A percentile compares a stretch with the other conserved stretches of the same genome.
phyloP scores from a whole-genome alignment of 2,113 vertebrate species.

The Leptodactylus fuscus region DNA sequence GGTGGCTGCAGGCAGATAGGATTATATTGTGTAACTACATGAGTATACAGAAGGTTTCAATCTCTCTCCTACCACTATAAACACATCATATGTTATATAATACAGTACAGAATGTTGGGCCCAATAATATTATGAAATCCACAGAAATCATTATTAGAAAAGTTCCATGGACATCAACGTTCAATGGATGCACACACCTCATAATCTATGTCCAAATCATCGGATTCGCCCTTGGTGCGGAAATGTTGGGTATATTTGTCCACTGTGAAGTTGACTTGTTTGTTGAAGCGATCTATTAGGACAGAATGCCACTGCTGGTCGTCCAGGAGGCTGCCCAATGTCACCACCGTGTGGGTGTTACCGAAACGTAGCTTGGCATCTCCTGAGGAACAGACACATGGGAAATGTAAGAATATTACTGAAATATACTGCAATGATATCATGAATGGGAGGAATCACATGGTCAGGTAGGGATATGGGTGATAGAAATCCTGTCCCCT shows the following conservation, averaged over 20 bases:
- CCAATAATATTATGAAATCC: not conserved
- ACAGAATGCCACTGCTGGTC: conserved; percentile 97
- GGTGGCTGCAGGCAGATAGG: not conserved
- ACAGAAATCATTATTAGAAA: not conserved
- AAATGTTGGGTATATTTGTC: conserved; percentile 91
- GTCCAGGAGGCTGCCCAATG: conserved; percentile 91
- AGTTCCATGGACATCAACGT: not conserved
- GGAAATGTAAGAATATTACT: too few relatives aligned
- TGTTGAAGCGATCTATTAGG: conserved; percentile 93
- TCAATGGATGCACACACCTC: conserved; percentile 79
- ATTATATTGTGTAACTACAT: not conserved
- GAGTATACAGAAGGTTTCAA: not conserved
- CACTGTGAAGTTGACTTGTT: conserved; percentile 94
- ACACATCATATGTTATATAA: not conserved
- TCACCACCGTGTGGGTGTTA: conserved; percentile 76
- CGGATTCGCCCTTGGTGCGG: conserved; percentile 85
- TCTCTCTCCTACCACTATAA: not conserved
- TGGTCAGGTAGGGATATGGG: too few relatives aligned
- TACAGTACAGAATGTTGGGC: not conserved
- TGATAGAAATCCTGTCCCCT: too few relatives aligned
- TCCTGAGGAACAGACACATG: conserved; percentile 69
- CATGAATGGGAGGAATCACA: too few relatives aligned
- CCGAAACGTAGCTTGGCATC: conserved; percentile 84
- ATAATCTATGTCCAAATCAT: conserved; percentile 95
- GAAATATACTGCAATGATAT: too few relatives aligned